Evolutionary conservation across 2,797 vertebrate genomes (phyloP).

Genomic region (Darevskia mixta): DNA sequence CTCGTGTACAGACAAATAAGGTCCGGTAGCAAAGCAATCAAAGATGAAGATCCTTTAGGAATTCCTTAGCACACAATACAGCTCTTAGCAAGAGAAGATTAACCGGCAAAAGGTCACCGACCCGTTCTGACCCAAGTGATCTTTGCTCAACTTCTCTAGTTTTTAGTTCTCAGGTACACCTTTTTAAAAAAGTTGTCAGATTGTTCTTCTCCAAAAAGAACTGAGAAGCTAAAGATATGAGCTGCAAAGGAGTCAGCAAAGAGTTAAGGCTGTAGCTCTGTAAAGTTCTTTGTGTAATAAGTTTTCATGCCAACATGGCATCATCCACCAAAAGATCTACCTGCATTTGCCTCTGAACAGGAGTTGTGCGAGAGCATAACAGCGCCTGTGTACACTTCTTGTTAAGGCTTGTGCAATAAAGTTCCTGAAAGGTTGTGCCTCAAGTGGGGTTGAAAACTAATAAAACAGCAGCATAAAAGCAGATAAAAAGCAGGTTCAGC

Average conservation of each 20-base stretch:
- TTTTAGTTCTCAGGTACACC: neutral
- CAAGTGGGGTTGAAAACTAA: neutral
- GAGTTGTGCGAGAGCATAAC: neutral
- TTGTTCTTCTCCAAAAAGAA: neutral
- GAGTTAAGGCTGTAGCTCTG: neutral
- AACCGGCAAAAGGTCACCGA: constrained; percentile 6
- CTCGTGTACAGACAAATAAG: neutral
- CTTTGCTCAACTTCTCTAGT: neutral
- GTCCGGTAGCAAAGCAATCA: neutral
- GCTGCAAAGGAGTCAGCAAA: neutral
- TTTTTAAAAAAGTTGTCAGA: neutral
- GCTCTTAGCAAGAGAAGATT: neutral
- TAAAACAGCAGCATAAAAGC: no score
- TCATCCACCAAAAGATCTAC: neutral
- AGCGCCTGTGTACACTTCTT: neutral
- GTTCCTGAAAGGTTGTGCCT: neutral
- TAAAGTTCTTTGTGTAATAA: neutral
- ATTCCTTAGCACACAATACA: neutral
- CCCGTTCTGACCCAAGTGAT: neutral
- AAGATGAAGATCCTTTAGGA: constrained; percentile 1
- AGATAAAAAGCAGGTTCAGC: no score
- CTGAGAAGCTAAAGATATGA: neutral
- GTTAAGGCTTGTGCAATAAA: no score
- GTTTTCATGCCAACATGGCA: neutral
- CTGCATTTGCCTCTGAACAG: neutral